Conservation (phyloP, 2,888 invertebrate species). For the Folsomia candida region DNA sequence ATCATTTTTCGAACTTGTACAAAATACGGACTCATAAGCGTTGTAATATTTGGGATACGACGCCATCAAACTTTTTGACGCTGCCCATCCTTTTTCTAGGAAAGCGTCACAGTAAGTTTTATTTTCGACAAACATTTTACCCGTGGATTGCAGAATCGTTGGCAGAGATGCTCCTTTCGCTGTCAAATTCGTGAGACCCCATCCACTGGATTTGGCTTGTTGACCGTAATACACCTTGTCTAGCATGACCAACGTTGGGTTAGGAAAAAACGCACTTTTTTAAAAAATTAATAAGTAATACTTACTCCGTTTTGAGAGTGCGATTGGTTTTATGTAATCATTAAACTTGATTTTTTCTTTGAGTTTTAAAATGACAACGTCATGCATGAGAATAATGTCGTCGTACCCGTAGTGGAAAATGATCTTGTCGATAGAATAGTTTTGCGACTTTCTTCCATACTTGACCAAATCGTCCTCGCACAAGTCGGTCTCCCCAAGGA, state of each 20-base stretch:
- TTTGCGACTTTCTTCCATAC: slow-evolving; percentile 7
- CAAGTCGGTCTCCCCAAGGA: slow-evolving; percentile 25
- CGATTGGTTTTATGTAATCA: slow-evolving; percentile 16
- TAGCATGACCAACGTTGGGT: neutral
- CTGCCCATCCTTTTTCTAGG: slow-evolving; percentile 9
- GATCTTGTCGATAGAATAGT: slow-evolving; percentile 24
- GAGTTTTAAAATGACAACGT: slow-evolving; percentile 23
- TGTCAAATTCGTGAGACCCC: slow-evolving; percentile 38
- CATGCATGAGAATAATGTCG: slow-evolving; percentile 7
- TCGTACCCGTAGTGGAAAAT: slow-evolving; percentile 31
- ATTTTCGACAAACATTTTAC: slow-evolving; percentile 33
- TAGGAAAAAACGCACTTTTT: no score
- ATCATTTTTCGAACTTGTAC: slow-evolving; percentile 25
- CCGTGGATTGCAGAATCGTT: slow-evolving; percentile 20
- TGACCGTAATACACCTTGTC: slow-evolving; percentile 14
- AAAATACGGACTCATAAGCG: slow-evolving; percentile 28
- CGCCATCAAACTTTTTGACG: neutral
- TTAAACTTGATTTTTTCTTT: slow-evolving; percentile 26
- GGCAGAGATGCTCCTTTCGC: neutral
- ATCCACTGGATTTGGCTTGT: slow-evolving; percentile 20
- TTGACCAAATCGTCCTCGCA: slow-evolving; percentile 27
- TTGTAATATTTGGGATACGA: slow-evolving; percentile 35
- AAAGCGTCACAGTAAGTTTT: slow-evolving; percentile 18
- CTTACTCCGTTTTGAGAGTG: neutral
- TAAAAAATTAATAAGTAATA: no score